Percentiles rank a stretch among this genome's conserved stretches.
phyloP scores from a whole-genome alignment of 2,113 vertebrate genomes.

The Bos indicus region DNA sequence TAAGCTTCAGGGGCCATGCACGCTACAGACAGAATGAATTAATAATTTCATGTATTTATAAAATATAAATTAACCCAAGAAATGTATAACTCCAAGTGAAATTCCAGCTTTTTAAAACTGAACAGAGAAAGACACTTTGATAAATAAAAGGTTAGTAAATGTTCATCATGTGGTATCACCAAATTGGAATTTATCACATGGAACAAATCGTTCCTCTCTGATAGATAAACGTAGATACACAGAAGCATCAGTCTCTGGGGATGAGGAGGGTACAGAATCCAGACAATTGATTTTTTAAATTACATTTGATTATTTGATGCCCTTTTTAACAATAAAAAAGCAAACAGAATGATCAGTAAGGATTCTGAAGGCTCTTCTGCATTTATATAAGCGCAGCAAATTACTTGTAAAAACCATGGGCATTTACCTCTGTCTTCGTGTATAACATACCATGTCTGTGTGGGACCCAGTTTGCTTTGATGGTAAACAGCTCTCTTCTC shows the following conservation, averaged over 20 bases:
- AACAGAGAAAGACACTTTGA: neutral
- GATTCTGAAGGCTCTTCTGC: neutral
- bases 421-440: constrained; percentile 17
- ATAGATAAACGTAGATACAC: neutral
- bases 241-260: neutral
- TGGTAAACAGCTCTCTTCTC: constrained; percentile 46
- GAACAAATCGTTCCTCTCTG: neutral
- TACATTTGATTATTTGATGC: constrained; percentile 19
- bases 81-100: constrained; percentile 73
- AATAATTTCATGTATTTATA: constrained; percentile 81
- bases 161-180: neutral
- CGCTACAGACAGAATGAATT: constrained; percentile 82
- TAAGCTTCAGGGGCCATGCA: constrained; percentile 81
- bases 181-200: neutral
- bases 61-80: constrained; percentile 77
- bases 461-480: constrained; percentile 20
- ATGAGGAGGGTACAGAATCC: neutral
- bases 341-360: neutral
- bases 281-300: constrained; percentile 7
- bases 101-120: constrained; percentile 28
- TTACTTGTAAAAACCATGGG: constrained; percentile 44
- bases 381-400: constrained; percentile 44
- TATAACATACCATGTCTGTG: neutral
- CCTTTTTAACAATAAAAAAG: constrained; percentile 37
- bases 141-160: neutral